Base-by-base conservation (phyloP, 1,140 invertebrate genomes). In the Phenacoccus solenopsis region DNA sequence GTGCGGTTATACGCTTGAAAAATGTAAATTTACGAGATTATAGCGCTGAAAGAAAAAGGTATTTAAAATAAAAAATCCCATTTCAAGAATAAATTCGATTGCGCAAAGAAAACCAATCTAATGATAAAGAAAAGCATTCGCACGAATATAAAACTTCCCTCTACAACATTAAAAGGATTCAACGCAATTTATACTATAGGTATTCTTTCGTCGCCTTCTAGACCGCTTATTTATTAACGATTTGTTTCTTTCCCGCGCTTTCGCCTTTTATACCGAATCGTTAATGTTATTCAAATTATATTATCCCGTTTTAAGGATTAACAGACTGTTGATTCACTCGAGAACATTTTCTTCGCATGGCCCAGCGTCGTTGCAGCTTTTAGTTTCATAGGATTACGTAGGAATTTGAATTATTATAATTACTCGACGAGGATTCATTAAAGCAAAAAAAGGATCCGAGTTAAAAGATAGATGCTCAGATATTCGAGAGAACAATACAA, bases 81-180 rank as follows among this genome's bases (percentile, higher is more conserved):
- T 49, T 49, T 49, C 16, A 49, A 49, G 30, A 49, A 49, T n/a
- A n/a, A n/a, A 49, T 49, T 49, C 38, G 20, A 49, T 49, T 49
- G 38, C n/a, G n/a, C 38, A 49, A 49, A 49, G 38, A 49, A 49
- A 49, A 49, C 38, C 38, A 49, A 49, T 49, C 38, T 49, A 49
- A 49, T 49, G 38, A 49, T 49, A 49, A 49, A 49, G 38, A 16
- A 49, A 49, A 49, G 38, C 38, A n/a, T n/a, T n/a, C 12, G 20
- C 13, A 49, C 16, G 38, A 49, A 49, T 49, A 49, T 16, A 49
- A 49, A n/a, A n/a, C n/a, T n/a, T n/a, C n/a, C 38, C 16, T 49
- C 38, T 49, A 49, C 38, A 49, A 49, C 38, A 49, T 49, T 49
- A 49, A 49, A 49, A 49, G 38, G 38, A 49, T 49, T 49, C 38